Percentiles rank a stretch among this genome's conserved stretches.
These are phyloP conservation scores for Catocala sponsa DNA, from an alignment of 2,888 invertebrate genomes.

Conservation along the genomic window DNA sequence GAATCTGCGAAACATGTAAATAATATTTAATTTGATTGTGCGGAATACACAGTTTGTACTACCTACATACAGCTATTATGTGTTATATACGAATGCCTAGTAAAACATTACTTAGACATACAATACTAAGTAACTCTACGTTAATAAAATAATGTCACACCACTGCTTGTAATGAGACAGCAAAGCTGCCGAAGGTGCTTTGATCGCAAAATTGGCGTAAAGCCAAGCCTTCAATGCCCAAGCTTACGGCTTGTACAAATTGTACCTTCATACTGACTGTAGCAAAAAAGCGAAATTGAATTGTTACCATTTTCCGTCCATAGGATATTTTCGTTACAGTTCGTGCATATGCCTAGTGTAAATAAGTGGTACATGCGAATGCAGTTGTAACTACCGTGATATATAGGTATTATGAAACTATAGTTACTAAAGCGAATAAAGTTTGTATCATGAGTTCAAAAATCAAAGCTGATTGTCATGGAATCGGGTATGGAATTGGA, in stretches of 20 bases:
- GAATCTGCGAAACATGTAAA: constrained; percentile 82
- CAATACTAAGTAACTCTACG: constrained; percentile 66
- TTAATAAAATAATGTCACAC: constrained; percentile 67
- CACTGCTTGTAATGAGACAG: constrained; percentile 73
- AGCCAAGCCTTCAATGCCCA: constrained; percentile 80
- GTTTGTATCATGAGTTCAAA: constrained; percentile 49
- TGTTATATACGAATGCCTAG: constrained; percentile 34
- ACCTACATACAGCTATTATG: constrained; percentile 53
- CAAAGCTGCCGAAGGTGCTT: constrained; percentile 75
- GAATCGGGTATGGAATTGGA: constrained; percentile 50
- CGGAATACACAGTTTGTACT: constrained; percentile 33
- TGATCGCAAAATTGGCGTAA: constrained; percentile 74
- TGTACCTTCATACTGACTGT: constrained; percentile 71
- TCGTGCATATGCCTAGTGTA: constrained; percentile 77
- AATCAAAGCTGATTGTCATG: constrained; percentile 52
- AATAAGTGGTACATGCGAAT: constrained; percentile 79
- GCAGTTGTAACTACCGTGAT: constrained; percentile 81
- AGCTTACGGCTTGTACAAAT: constrained; percentile 77
- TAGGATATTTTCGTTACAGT: constrained; percentile 76
- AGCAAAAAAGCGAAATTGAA: constrained; percentile 88
- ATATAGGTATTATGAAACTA: constrained; percentile 62
- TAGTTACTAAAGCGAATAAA: constrained; percentile 67
- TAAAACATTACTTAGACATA: constrained; percentile 46
- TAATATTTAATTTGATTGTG: constrained; percentile 37
- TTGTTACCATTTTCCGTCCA: constrained; percentile 84